A percentile compares a stretch with the other conserved stretches of the same genome.
phyloP scores from a whole-genome alignment of 2,888 invertebrate genomes.

The Ferrisia virgata region DNA sequence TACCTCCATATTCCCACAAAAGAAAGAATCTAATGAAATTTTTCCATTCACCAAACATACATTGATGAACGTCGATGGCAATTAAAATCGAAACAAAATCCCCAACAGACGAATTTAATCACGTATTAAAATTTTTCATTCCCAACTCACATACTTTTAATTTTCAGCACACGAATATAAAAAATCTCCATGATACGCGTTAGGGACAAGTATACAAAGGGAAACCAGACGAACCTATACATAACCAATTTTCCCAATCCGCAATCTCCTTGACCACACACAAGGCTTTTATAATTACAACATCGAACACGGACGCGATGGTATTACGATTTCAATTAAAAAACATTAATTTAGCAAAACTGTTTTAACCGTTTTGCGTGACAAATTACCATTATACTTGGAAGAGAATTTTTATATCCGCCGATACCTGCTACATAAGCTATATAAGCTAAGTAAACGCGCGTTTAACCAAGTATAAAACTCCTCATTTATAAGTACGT shows the following conservation, averaged over 20 bases:
- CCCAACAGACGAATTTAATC: too few relatives aligned
- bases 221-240: not conserved
- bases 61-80: too few relatives aligned
- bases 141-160: too few relatives aligned
- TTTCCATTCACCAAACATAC: too few relatives aligned
- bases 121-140: too few relatives aligned
- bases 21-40: too few relatives aligned
- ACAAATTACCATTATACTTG: constrained; percentile 15
- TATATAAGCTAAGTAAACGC: too few relatives aligned
- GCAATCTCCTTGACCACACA: not conserved
- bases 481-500: not conserved
- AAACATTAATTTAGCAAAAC: not conserved
- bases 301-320: not conserved
- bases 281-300: constrained; percentile 1
- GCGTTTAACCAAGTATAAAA: not conserved
- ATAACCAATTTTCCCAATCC: not conserved
- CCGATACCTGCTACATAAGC: too few relatives aligned
- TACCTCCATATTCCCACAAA: too few relatives aligned
- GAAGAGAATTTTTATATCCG: not conserved
- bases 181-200: not conserved
- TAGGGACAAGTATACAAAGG: too few relatives aligned
- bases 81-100: too few relatives aligned
- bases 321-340: not conserved
- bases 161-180: too few relatives aligned
- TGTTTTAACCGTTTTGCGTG: not conserved